A percentile compares a stretch with the other conserved stretches of the same genome.
Conservation (phyloP, 2,888 invertebrate species). For the Euclidia mi region DNA sequence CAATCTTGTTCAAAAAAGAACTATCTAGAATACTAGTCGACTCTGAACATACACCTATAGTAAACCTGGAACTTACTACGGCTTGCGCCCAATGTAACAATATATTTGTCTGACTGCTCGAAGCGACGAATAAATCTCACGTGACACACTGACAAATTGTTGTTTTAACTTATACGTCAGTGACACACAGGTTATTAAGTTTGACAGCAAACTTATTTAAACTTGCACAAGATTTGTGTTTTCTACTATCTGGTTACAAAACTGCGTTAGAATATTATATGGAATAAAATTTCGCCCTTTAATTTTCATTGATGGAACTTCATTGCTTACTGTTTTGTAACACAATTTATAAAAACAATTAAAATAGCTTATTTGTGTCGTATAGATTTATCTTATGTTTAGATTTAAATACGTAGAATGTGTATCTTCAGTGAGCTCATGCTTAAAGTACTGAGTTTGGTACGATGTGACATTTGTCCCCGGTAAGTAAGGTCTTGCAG, state of each 20-base stretch:
- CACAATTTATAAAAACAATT: background rate
- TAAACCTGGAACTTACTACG: slow-evolving; percentile 57
- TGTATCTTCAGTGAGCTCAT: no score
- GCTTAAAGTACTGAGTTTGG: no score
- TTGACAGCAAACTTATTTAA: background rate
- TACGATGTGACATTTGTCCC: no score
- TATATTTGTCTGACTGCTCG: slow-evolving; percentile 41
- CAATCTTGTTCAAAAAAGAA: background rate
- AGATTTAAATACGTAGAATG: no score
- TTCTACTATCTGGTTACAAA: no score
- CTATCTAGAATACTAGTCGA: background rate
- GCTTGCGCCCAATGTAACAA: slow-evolving; percentile 47
- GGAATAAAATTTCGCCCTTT: no score
- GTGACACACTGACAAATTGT: slow-evolving; percentile 11
- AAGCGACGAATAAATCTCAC: slow-evolving; percentile 33
- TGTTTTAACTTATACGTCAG: background rate
- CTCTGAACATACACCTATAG: slow-evolving; percentile 32
- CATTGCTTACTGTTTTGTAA: background rate
- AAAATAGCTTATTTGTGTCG: no score
- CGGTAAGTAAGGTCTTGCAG: no score
- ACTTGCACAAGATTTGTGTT: no score
- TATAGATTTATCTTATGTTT: no score
- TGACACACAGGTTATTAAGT: background rate
- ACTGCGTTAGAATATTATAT: no score
- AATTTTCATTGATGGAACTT: no score